Conservation (phyloP, 2,888 invertebrate genomes). For the Bimastos eiseni region DNA sequence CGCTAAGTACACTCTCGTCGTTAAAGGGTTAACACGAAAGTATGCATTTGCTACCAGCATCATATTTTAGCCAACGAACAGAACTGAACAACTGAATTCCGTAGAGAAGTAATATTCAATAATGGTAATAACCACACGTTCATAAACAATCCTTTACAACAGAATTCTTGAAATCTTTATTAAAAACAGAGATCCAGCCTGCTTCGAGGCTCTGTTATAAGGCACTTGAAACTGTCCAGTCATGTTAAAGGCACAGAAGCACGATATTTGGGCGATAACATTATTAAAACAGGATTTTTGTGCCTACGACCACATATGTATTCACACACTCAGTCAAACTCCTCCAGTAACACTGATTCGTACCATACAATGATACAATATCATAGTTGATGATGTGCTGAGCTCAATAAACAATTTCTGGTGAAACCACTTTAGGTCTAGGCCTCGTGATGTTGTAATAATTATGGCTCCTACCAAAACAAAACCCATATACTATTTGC, state of each 20-base stretch:
- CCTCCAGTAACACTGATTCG: too few species aligned
- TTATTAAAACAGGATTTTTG: not conserved
- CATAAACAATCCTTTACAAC: not conserved
- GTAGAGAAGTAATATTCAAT: not conserved
- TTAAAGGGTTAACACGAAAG: too few species aligned
- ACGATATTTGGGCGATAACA: not conserved
- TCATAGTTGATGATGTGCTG: not conserved
- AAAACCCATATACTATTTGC: not conserved
- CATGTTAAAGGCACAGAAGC: not conserved
- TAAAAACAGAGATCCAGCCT: constrained; percentile 6
- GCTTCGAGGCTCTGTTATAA: not conserved
- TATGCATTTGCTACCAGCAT: not conserved
- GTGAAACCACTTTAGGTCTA: not conserved
- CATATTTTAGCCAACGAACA: not conserved
- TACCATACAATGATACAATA: too few species aligned
- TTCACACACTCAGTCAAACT: too few species aligned
- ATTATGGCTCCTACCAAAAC: not conserved
- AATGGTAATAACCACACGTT: not conserved
- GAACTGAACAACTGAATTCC: not conserved
- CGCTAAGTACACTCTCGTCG: too few species aligned
- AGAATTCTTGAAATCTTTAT: not conserved
- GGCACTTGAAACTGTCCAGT: not conserved
- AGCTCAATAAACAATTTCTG: not conserved
- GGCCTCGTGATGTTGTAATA: not conserved
- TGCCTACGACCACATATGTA: not conserved